phyloP scores from a whole-genome alignment of 35 echinoderm and acorn worm genomes.

The Ophiothrix spiculata region DNA sequence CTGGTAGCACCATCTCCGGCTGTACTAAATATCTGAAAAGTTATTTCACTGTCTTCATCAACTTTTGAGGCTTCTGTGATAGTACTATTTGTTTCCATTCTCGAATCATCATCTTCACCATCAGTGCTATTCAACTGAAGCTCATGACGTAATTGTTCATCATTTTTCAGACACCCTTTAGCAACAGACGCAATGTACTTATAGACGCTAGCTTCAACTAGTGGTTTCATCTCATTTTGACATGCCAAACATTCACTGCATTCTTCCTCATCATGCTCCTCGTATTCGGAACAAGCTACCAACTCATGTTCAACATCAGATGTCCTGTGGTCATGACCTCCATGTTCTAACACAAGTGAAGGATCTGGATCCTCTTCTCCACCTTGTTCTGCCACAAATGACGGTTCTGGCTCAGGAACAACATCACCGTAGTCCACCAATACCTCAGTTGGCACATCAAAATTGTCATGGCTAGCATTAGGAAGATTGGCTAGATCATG shows the following conservation, averaged over 20 bases:
- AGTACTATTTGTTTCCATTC: neutral
- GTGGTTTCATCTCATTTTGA: neutral
- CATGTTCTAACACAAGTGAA: neutral
- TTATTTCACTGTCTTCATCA: neutral
- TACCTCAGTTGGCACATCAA: neutral
- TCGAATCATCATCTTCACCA: neutral
- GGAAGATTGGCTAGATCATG: neutral
- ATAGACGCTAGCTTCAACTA: neutral
- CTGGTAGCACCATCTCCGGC: neutral
- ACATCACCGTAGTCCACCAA: neutral
- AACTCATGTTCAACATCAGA: neutral
- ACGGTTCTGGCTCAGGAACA: too few species aligned
- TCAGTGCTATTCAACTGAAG: neutral
- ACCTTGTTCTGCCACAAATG: too few species aligned
- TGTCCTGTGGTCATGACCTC: neutral
- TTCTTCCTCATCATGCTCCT: neutral
- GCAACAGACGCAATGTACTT: neutral
- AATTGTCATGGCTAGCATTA: neutral
- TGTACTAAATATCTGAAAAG: neutral
- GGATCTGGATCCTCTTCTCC: too few species aligned
- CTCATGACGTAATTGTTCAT: neutral
- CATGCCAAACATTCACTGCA: neutral
- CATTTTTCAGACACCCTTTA: neutral
- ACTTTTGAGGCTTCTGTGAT: neutral
- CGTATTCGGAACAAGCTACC: too few species aligned